phyloP scores from a whole-genome alignment of 2,797 vertebrate genomes.

The Pangasius sanitwongsei region DNA sequence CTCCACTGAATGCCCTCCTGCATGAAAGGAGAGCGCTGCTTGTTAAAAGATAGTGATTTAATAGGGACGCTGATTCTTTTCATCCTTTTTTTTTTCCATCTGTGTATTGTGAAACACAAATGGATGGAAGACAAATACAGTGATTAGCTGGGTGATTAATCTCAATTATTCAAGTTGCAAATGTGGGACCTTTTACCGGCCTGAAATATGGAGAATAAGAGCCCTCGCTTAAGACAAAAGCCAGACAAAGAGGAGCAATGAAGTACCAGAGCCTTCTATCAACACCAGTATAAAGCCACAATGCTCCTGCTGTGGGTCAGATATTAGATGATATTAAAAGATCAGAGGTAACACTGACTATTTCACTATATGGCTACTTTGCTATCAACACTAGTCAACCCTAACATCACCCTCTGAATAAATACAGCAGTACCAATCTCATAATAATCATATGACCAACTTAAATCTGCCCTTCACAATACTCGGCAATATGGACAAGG shows the following conservation, averaged over 20 bases:
- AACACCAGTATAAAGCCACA: slow-evolving; percentile 29
- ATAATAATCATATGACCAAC: neutral
- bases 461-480: neutral
- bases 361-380: neutral
- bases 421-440: neutral
- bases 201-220: slow-evolving; percentile 68
- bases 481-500: neutral
- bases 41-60: slow-evolving; percentile 76
- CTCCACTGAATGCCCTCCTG: slow-evolving; percentile 71
- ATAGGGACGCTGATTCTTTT: slow-evolving; percentile 70
- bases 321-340: neutral
- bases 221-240: slow-evolving; percentile 65
- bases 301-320: slow-evolving; percentile 6
- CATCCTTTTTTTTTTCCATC: slow-evolving; percentile 58
- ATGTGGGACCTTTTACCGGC: slow-evolving; percentile 68
- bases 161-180: slow-evolving; percentile 78
- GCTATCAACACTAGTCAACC: neutral
- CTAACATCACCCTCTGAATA: neutral
- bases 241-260: slow-evolving; percentile 43
- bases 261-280: slow-evolving; percentile 31
- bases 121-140: slow-evolving; percentile 73
- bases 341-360: neutral
- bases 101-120: slow-evolving; percentile 77
- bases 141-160: slow-evolving; percentile 77
- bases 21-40: slow-evolving; percentile 67